Evolutionary conservation across 2,888 invertebrate genomes (phyloP), one percentile per base, ranked within the genome.

Genomic region (Coecobrya sp.): DNA sequence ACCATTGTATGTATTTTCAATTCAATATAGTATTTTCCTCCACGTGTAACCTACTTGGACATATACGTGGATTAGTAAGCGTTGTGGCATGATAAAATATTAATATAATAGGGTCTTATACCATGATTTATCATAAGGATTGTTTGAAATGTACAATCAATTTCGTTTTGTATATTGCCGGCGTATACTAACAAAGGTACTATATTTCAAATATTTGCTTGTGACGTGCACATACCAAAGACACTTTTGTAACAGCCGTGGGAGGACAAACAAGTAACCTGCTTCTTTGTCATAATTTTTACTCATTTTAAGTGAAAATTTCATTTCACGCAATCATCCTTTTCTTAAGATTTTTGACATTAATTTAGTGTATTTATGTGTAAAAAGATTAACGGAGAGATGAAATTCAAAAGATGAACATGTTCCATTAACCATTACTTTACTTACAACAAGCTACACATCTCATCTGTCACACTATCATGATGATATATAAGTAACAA

Each of bases 321-420:
- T 52, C 73, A 73, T 73, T 86, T 86, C 30, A 36, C 73, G 73
- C 73, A 36, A 25, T 70, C 25, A 76, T 76, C 45, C 4, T 45
- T 2, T 42, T 73, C 27, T 73, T 11, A 19, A 76, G 19, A 22
- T 22, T 76, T 70, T 70, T 16, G 19, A 13, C 76, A 22, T 76
- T 49, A 22, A 49, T 76, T 30, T 27, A 30, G 65, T 30, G 19
- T 65, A 27, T 27, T 30, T 30, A 22, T 22, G 25, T 62, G 25
- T 30, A 11, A 30, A 5, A 27, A 65, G 30, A 65, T 65, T 27
- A 65, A 13, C 1, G 13, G 27, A 27, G 16, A 27, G 65, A 30
- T 30, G n/a, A 16, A 65, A 65, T 25, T 65, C 7, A 65, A 65
- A 25, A 49, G 16, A 45, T 11, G 22, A 76, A 25, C 76, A 76